Conservation (phyloP, 2,113 vertebrate species). For the Hystrix cristata region DNA sequence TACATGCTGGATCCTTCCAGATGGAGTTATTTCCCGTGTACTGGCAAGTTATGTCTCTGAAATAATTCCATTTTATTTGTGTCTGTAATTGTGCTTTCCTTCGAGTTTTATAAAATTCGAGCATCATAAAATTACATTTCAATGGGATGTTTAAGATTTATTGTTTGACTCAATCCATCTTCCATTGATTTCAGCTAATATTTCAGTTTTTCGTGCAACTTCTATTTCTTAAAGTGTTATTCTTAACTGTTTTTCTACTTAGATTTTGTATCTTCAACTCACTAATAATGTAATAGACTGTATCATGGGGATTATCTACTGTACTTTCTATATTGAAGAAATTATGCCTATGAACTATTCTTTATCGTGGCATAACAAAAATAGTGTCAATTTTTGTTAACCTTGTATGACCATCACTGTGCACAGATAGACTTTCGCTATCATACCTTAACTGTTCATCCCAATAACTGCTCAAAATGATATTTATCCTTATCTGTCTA, state of each 20-base stretch:
- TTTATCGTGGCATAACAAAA: neutral
- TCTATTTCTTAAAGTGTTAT: neutral
- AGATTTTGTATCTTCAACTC: slow-evolving; percentile 2
- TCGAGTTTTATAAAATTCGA: slow-evolving; percentile 28
- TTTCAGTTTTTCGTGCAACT: slow-evolving; percentile 2
- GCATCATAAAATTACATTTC: slow-evolving; percentile 60
- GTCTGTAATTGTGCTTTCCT: slow-evolving; percentile 41
- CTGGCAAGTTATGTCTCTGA: slow-evolving; percentile 28
- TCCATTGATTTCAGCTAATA: neutral
- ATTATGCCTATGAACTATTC: neutral
- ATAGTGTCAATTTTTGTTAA: neutral
- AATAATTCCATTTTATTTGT: slow-evolving; percentile 38
- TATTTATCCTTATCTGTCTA: neutral
- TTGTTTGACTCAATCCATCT: slow-evolving; percentile 19
- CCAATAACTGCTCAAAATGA: neutral
- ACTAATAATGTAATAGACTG: neutral
- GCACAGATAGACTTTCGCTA: neutral
- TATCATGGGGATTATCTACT: neutral
- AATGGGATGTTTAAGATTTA: slow-evolving; percentile 53
- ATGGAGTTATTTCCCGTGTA: neutral
- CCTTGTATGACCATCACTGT: neutral
- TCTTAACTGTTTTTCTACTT: neutral
- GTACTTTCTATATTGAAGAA: neutral
- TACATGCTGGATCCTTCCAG: neutral
- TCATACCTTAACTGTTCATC: neutral